Evolutionary conservation across 2,113 vertebrate genomes (phyloP), one percentile per base, ranked within the genome.

Genomic region (Excalfactoria chinensis): DNA sequence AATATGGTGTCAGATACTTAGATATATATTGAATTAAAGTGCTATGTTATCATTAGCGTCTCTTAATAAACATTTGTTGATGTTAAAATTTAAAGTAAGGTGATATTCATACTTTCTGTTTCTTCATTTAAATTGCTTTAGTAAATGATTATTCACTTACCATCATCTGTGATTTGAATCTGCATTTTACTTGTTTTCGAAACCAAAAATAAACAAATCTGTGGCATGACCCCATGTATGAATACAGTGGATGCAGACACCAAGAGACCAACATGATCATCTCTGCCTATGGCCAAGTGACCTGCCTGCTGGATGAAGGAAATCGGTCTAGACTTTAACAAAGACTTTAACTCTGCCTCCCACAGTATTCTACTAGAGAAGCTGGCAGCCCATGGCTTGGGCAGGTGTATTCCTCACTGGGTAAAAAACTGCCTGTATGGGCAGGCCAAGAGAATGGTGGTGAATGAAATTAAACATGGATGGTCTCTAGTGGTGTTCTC

Each of bases 211-310:
- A 66, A 58, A 32, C 16, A 59, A n/a, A 35, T 62, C 72, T 84
- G 23, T 23, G 25, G 7, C 40, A 2, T 37, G 37, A 30, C 3
- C 73, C 6, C 8, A 5, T 64, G 0, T 44, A 49, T 43, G 11
- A 55, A 11, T 74, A 2, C 30, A 26, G 9, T 0, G 7, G 35
- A 6, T 75, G 14, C 3, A 9, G 74, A 22, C 13, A 30, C 6
- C 4, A 8, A 20, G 13, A 22, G 6, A 9, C 56, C 28, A 28
- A 55, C 8, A 8, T 30, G 51, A 30, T 55, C 28, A 17, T 55
- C 26, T 10, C 48, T 21, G 23, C 17, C 28, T 55, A 17, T 30
- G 14, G 30, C 53, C 28, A 17, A 30, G 15, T 55, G 28, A 17
- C 53, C 53, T 30, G 53, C 28, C 53, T 55, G 28, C 26, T 28